Conservation (phyloP, 2,797 vertebrate genomes). For the Discoglossus pictus region DNA sequence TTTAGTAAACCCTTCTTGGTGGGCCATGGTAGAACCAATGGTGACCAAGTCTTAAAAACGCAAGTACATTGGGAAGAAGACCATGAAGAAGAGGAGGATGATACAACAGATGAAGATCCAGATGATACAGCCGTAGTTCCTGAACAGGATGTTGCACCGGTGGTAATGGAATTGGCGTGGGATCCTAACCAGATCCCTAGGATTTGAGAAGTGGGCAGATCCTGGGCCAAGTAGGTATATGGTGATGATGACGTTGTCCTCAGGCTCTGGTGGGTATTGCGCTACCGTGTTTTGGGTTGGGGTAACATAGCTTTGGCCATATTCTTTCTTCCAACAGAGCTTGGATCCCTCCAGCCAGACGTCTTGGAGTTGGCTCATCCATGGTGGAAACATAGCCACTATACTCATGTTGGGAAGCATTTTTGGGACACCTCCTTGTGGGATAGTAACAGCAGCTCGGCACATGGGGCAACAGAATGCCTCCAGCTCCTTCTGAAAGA, state of each 20-base stretch:
- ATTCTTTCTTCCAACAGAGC: constrained; percentile 77
- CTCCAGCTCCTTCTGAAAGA: constrained; percentile 63
- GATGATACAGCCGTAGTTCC: constrained; percentile 39
- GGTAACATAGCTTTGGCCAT: not conserved
- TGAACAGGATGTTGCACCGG: not conserved
- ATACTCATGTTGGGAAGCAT: constrained; percentile 82
- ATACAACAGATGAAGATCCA: constrained; percentile 38
- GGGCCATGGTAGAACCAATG: no score
- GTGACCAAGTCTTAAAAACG: not conserved
- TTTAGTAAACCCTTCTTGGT: no score
- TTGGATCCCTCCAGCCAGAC: constrained; percentile 92
- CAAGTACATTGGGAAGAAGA: constrained; percentile 35
- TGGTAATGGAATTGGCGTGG: constrained; percentile 12
- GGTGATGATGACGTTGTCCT: constrained; percentile 23
- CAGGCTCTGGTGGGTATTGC: constrained; percentile 12
- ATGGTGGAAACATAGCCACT: constrained; percentile 77
- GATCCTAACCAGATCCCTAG: not conserved
- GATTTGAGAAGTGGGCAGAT: not conserved
- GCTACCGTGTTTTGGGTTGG: constrained; percentile 11
- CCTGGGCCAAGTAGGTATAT: constrained; percentile 9
- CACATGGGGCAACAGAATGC: constrained; percentile 88
- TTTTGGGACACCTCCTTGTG: constrained; percentile 77
- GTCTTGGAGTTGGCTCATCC: constrained; percentile 76
- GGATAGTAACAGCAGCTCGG: constrained; percentile 77
- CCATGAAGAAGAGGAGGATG: constrained; percentile 26